Percentiles rank a stretch among this genome's conserved stretches.
phyloP scores from a whole-genome alignment of 2,888 invertebrate genomes.

The Ornithoptera priamus region DNA sequence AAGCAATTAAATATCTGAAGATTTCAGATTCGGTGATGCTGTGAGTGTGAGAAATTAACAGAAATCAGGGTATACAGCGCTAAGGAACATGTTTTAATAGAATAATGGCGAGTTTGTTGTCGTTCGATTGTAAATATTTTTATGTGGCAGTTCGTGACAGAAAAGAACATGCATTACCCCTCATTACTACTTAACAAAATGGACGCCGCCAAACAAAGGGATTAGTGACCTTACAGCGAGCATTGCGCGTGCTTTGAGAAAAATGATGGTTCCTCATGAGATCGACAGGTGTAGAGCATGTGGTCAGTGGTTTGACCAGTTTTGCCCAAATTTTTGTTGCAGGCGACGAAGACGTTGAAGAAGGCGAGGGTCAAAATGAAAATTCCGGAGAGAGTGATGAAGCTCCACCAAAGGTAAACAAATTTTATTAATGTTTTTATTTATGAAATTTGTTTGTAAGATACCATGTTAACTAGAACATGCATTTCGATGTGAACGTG shows the following conservation, averaged over 20 bases:
- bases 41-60: slow-evolving; percentile 35
- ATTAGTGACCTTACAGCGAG: slow-evolving; percentile 82
- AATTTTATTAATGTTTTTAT: slow-evolving; percentile 16
- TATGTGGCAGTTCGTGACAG: slow-evolving; percentile 79
- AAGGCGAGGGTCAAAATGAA: slow-evolving; percentile 83
- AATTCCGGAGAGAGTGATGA: slow-evolving; percentile 89
- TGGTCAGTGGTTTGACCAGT: slow-evolving; percentile 68
- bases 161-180: slow-evolving; percentile 84
- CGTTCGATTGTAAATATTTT: slow-evolving; percentile 76
- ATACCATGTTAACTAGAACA: background rate
- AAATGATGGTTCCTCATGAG: slow-evolving; percentile 48
- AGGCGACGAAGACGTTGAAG: slow-evolving; percentile 86
- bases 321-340: slow-evolving; percentile 59
- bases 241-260: slow-evolving; percentile 57
- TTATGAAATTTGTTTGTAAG: slow-evolving; percentile 14
- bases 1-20: slow-evolving; percentile 77
- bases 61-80: slow-evolving; percentile 35
- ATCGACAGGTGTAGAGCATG: slow-evolving; percentile 50
- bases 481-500: background rate
- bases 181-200: slow-evolving; percentile 87
- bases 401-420: slow-evolving; percentile 79
- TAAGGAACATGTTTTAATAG: slow-evolving; percentile 42
- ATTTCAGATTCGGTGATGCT: slow-evolving; percentile 50
- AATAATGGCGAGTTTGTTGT: slow-evolving; percentile 61
- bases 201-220: slow-evolving; percentile 89